Conservation (phyloP, 1,140 invertebrate species). For the Drosophila kepulauana region DNA sequence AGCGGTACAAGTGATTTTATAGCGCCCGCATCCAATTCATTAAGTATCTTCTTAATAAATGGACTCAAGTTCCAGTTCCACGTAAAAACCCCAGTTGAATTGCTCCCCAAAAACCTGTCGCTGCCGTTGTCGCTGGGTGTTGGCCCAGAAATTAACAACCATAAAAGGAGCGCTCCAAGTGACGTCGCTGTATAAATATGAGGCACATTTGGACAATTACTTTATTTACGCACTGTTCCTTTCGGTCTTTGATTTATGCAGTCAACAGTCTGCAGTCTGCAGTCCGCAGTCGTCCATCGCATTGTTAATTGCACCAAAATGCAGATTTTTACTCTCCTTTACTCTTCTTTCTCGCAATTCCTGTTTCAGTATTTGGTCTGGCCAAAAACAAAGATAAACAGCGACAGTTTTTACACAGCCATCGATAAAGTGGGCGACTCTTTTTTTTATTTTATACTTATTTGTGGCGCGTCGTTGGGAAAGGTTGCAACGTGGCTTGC, state of each 20-base stretch:
- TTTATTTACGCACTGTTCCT: conserved; percentile 75
- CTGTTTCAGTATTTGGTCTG: conserved; percentile 24
- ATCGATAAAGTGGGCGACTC: conserved; percentile 43
- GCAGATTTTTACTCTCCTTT: conserved; percentile 51
- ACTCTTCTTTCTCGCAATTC: conserved; percentile 3
- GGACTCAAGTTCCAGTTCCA: not conserved
- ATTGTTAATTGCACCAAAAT: conserved; percentile 79
- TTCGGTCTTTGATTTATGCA: conserved; percentile 68
- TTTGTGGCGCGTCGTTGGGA: not conserved
- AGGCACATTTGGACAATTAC: conserved; percentile 63
- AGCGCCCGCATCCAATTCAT: conserved; percentile 62
- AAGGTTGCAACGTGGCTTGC: conserved; percentile 8
- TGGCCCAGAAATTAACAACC: conserved; percentile 72
- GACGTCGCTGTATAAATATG: conserved; percentile 29
- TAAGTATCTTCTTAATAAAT: conserved; percentile 39
- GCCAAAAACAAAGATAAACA: conserved; percentile 66
- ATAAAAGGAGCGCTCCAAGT: conserved; percentile 47
- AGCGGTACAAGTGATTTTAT: conserved; percentile 79
- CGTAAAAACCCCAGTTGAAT: conserved; percentile 27
- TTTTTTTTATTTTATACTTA: not conserved
- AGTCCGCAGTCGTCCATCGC: conserved; percentile 26
- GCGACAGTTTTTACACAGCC: conserved; percentile 66
- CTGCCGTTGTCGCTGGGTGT: conserved; percentile 60
- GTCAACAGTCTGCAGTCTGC: not conserved
- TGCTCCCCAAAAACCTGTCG: conserved; percentile 27